Evolutionary conservation across 2,113 vertebrate genomes (phyloP).

Genomic region (Paedocypris sp.): DNA sequence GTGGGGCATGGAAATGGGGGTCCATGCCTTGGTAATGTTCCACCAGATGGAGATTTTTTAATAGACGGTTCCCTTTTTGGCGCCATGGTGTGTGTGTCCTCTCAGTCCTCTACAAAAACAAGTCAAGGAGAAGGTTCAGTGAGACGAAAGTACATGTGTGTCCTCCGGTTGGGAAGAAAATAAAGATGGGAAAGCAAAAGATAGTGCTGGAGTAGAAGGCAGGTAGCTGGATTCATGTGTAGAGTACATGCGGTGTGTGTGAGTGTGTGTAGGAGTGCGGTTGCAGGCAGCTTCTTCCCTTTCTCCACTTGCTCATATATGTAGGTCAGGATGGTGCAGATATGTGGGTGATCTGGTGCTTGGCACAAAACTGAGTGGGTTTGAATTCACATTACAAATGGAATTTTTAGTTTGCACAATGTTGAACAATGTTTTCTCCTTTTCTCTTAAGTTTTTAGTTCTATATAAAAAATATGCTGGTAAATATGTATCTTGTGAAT

Average conservation of each 20-base stretch:
- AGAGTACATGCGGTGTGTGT: constrained; percentile 18
- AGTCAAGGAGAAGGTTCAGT: constrained; percentile 25
- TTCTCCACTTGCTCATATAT: constrained; percentile 40
- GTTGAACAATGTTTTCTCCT: no score
- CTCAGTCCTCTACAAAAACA: neutral
- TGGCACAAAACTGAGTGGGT: constrained; percentile 26
- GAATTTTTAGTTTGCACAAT: no score
- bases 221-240: neutral
- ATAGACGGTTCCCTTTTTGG: constrained; percentile 61
- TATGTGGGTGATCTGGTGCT: constrained; percentile 19
- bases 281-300: constrained; percentile 30
- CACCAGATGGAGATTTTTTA: constrained; percentile 57
- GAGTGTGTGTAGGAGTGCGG: constrained; percentile 23
- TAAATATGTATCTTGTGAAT: no score
- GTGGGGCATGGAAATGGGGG: constrained; percentile 56
- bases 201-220: constrained; percentile 38
- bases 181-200: constrained; percentile 30
- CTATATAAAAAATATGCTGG: no score
- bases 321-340: constrained; percentile 40
- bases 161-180: neutral
- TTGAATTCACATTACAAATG: no score
- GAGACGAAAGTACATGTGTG: constrained; percentile 14
- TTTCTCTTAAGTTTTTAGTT: no score
- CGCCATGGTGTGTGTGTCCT: constrained; percentile 44
- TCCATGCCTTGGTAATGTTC: constrained; percentile 51